These are phyloP conservation scores for Toxotes chatareus DNA, from an alignment of 2,113 vertebrate species.

Conservation along the genomic window DNA sequence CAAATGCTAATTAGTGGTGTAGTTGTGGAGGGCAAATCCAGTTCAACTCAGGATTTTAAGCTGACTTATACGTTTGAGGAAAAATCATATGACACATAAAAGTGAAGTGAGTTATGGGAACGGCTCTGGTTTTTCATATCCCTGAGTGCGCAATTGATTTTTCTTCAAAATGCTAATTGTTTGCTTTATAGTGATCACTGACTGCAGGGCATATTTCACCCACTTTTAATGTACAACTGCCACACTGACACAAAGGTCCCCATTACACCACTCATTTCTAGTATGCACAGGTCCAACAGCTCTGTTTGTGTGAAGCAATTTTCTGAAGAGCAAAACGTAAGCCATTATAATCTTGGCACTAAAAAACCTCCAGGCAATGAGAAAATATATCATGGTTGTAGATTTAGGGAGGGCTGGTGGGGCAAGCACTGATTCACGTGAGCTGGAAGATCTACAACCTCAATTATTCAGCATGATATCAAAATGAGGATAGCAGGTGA, in stretches of 20 bases:
- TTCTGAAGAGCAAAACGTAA: conserved; percentile 28
- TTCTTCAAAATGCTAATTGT: conserved; percentile 2
- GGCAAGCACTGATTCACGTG: conserved; percentile 1
- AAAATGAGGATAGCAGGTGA: conserved; percentile 54
- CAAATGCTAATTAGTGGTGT: conserved; percentile 20
- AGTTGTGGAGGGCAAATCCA: conserved; percentile 3
- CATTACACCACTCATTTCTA: conserved; percentile 13
- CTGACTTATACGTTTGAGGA: not conserved
- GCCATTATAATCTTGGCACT: conserved; percentile 14
- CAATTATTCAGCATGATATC: conserved; percentile 59
- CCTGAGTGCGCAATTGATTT: not conserved
- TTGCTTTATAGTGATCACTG: not conserved
- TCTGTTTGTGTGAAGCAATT: conserved; percentile 47
- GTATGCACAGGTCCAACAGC: not conserved
- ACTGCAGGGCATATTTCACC: conserved; percentile 24
- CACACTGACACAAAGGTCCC: conserved; percentile 24
- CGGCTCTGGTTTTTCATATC: not conserved
- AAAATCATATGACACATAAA: not conserved
- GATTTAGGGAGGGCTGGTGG: not conserved
- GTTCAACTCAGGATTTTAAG: not conserved
- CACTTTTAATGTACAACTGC: conserved; percentile 21
- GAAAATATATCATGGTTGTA: conserved; percentile 37
- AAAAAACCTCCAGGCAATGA: conserved; percentile 21
- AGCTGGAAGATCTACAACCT: conserved; percentile 60
- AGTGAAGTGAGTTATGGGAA: not conserved